These are phyloP conservation scores for Prionailurus viverrinus DNA, from an alignment of 2,113 vertebrate genomes.

Conservation along the genomic window DNA sequence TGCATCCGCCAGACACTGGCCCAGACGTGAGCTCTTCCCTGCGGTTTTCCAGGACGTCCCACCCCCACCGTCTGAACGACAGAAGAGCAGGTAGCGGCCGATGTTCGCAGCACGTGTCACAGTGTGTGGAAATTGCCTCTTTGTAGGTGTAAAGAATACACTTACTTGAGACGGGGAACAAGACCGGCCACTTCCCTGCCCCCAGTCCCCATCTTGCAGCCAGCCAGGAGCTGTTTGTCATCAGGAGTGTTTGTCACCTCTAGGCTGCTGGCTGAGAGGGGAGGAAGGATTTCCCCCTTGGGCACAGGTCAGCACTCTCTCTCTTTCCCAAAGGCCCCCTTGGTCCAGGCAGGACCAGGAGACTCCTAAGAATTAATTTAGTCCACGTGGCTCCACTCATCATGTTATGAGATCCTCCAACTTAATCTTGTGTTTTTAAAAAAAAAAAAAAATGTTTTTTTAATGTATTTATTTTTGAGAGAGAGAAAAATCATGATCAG, in stretches of 20 bases:
- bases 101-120: fast-evolving
- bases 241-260: background rate
- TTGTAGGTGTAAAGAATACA: background rate
- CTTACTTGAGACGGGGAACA: background rate
- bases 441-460: too few species aligned
- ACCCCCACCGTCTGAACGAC: too few species aligned
- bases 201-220: background rate
- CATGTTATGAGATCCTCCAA: background rate
- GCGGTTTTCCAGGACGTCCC: background rate
- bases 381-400: background rate
- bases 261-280: background rate
- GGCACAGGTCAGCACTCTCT: background rate
- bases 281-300: background rate
- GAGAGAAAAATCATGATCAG: too few species aligned
- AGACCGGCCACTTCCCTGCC: fast-evolving
- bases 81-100: background rate
- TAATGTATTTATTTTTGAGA: too few species aligned
- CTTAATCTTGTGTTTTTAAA: background rate
- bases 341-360: background rate
- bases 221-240: background rate
- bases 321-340: background rate
- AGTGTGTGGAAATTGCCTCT: background rate
- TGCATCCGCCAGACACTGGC: background rate
- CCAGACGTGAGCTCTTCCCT: background rate
- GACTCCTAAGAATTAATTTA: background rate